A percentile compares a stretch with the other conserved stretches of the same genome.
Conservation (phyloP, 1,140 invertebrate genomes). For the Zaprionus davidi region DNA sequence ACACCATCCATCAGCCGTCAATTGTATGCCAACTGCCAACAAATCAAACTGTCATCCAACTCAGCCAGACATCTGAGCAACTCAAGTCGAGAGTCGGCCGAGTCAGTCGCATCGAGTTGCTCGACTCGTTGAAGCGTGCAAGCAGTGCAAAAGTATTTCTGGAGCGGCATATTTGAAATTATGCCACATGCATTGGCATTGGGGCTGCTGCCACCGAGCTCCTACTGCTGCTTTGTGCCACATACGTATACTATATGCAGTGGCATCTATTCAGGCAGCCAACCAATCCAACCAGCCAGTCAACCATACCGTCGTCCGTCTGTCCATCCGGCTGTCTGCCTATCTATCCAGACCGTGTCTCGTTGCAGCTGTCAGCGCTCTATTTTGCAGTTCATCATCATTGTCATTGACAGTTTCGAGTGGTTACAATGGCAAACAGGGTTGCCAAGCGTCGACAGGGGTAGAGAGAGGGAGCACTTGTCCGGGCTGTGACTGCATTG, state of each 20-base stretch:
- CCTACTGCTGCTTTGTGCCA: constrained; percentile 20
- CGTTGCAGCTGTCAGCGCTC: constrained; percentile 79
- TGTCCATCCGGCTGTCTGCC: constrained; percentile 9
- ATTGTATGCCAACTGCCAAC: constrained; percentile 81
- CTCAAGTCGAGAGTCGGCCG: neutral
- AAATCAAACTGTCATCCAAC: constrained; percentile 77
- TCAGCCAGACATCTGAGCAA: constrained; percentile 34
- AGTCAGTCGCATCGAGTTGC: constrained; percentile 13
- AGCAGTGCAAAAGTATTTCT: constrained; percentile 74
- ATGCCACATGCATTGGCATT: constrained; percentile 67
- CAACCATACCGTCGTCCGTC: neutral
- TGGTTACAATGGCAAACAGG: constrained; percentile 76
- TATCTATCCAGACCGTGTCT: constrained; percentile 69
- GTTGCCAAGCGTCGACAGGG: constrained; percentile 11
- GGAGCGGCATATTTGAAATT: constrained; percentile 80
- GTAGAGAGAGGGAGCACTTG: neutral
- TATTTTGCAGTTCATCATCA: constrained; percentile 82
- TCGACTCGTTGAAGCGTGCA: constrained; percentile 65
- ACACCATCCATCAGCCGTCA: constrained; percentile 82
- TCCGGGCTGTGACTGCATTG: constrained; percentile 57
- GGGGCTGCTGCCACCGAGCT: constrained; percentile 13
- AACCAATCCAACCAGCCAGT: neutral
- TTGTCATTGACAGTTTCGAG: constrained; percentile 82
- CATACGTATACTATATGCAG: constrained; percentile 39
- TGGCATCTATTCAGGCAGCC: constrained; percentile 20